These are phyloP conservation scores for Triops cancriformis DNA, from an alignment of 1,140 invertebrate species.

Conservation along the genomic window DNA sequence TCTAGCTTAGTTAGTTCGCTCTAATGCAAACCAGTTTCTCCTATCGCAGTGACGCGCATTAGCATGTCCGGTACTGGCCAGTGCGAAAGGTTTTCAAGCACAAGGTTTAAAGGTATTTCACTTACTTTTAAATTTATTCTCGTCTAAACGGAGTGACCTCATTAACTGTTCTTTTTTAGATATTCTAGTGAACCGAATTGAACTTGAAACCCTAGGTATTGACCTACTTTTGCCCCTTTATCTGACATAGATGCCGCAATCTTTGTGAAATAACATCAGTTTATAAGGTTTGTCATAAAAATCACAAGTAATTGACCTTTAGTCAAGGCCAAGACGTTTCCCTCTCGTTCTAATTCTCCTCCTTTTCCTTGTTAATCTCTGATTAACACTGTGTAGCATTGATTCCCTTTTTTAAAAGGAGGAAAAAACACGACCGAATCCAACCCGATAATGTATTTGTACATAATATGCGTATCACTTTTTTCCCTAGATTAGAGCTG, in stretches of 20 bases:
- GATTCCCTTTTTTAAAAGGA: too few species aligned
- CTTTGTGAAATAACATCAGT: too few species aligned
- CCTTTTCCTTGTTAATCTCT: background rate
- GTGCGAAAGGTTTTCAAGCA: background rate
- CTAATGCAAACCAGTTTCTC: background rate
- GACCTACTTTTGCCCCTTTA: too few species aligned
- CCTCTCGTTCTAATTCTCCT: background rate
- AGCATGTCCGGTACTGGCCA: background rate
- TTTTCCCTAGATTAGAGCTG: background rate
- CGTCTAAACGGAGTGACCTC: too few species aligned
- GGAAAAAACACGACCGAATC: too few species aligned
- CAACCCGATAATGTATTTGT: too few species aligned
- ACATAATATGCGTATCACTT: too few species aligned
- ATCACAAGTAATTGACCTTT: background rate
- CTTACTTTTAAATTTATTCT: too few species aligned
- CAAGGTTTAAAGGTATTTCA: background rate
- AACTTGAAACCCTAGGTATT: too few species aligned
- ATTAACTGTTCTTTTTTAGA: too few species aligned
- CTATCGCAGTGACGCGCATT: background rate
- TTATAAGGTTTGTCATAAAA: background rate
- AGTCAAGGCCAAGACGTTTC: background rate
- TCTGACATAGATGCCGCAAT: too few species aligned
- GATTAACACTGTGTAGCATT: background rate
- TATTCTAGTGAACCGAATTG: too few species aligned
- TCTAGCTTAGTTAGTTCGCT: background rate